Conservation (phyloP, 1,140 invertebrate genomes). For the honey bee (Apis mellifera) region Amel_HAv3.1 CM009945.2:8359501-8360000, state of each 20-base stretch:
- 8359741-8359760: too few species aligned
- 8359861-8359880: slow-evolving; percentile 66
- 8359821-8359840: slow-evolving; percentile 34
- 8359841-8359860: slow-evolving; percentile 71
- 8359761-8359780: too few species aligned
- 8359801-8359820: background rate
- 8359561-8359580: background rate
- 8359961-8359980: background rate
- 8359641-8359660: slow-evolving; percentile 18
- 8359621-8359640: slow-evolving; percentile 33
- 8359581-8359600: slow-evolving; percentile 4
- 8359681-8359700: background rate
- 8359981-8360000: too few species aligned
- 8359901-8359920: background rate
- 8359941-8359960: background rate
- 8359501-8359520: background rate
- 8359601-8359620: background rate
- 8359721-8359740: too few species aligned
- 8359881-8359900: slow-evolving; percentile 54
- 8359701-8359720: background rate
- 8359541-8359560: background rate
- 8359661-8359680: slow-evolving; percentile 26
- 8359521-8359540: too few species aligned
- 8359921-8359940: background rate
- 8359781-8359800: background rate